phyloP scores from a whole-genome alignment of 1,140 invertebrate species.

The Microplitis mediator region DNA sequence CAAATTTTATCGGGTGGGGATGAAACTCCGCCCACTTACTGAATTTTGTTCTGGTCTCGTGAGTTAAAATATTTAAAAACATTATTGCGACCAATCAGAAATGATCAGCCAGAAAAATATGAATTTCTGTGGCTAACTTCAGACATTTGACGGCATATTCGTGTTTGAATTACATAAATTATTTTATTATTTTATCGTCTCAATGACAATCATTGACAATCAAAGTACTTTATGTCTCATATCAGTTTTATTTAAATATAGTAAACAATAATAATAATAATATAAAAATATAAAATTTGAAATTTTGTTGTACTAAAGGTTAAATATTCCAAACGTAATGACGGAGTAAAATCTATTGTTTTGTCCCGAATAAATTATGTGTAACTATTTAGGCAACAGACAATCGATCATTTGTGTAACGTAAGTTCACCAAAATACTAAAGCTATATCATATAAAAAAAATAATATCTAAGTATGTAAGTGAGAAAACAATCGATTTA shows the following conservation, averaged over 20 bases:
- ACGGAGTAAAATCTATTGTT: slow-evolving; percentile 13
- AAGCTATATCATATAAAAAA: background rate
- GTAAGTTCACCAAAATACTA: background rate
- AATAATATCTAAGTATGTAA: background rate
- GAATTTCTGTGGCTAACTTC: no score
- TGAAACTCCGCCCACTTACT: no score
- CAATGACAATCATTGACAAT: slow-evolving; percentile 49
- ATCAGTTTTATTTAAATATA: background rate
- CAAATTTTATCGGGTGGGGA: no score
- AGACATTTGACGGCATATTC: no score
- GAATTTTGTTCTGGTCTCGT: no score
- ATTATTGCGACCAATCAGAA: background rate
- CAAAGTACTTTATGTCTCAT: slow-evolving; percentile 8
- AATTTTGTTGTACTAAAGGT: background rate
- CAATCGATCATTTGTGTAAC: slow-evolving; percentile 15
- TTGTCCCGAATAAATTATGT: slow-evolving; percentile 13
- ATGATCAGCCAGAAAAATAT: no score
- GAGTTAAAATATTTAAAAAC: no score
- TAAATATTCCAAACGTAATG: slow-evolving; percentile 11
- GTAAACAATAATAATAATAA: background rate
- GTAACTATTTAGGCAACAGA: slow-evolving; percentile 17
- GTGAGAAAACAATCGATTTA: background rate
- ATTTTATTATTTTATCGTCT: background rate
- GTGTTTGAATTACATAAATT: no score
- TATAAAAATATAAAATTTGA: background rate